A percentile compares a stretch with the other conserved stretches of the same genome.
Conservation (phyloP, 2,113 vertebrate genomes). For the Megaceryle torquata region DNA sequence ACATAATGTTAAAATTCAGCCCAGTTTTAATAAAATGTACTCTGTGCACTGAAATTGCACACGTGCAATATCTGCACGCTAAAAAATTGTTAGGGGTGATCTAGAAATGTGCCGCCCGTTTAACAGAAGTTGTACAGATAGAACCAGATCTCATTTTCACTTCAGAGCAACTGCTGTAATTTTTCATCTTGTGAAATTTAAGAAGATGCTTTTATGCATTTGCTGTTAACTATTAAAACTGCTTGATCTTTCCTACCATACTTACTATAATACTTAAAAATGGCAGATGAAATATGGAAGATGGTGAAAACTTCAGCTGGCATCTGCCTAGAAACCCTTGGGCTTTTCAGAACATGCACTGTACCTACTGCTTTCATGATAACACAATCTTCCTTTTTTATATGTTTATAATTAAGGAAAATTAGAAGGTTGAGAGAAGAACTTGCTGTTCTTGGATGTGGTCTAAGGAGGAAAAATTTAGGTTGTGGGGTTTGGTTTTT, state of each 20-base stretch:
- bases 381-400: background rate
- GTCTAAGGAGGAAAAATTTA: background rate
- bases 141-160: background rate
- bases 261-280: background rate
- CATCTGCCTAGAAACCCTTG: background rate
- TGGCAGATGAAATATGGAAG: background rate
- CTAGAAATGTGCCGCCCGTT: background rate
- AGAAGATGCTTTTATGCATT: background rate
- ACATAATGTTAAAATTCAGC: background rate
- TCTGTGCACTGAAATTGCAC: background rate
- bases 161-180: background rate
- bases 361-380: background rate
- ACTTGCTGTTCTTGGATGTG: background rate
- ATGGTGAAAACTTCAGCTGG: background rate
- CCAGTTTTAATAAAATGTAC: background rate
- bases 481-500: no score
- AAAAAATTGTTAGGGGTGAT: background rate
- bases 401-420: background rate
- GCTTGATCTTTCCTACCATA: background rate
- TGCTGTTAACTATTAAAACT: background rate
- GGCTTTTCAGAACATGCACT: background rate
- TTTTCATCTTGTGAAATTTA: background rate
- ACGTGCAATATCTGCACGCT: background rate
- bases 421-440: background rate
- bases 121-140: background rate